Evolutionary conservation across 2,797 vertebrate genomes (phyloP), one percentile per base, ranked within the genome.

Genomic region (Geotrypetes seraphini): DNA sequence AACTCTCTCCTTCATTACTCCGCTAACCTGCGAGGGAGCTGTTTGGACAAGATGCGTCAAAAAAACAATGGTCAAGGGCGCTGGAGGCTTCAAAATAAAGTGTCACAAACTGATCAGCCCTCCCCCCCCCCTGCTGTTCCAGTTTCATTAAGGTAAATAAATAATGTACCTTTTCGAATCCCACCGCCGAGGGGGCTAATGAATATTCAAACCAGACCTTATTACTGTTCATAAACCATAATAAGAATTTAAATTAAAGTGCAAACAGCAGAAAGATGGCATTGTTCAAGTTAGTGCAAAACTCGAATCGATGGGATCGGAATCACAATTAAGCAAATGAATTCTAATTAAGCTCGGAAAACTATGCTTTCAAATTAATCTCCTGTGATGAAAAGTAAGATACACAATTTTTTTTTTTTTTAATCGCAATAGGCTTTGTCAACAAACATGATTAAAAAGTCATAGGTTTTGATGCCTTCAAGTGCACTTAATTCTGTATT

Each of bases 21-120:
- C 88, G n/a, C 91, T 93, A 81, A 97, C 92, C 83, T 94, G 92
- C 12, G 92, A 96, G 29, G 92, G 93, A 69, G 91, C 95, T 97
- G 85, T 85, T 80, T 70, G 59, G 76, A 86, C 54, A 83, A 81
- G 78, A 85, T 32, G 56, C 54, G 64, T 74, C 78, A 78, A 77
- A 76, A n/a, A 80, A 79, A 75, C 69, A 72, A 72, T 53, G 64
- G 63, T 53, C 36, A 74, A 73, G 74, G 66, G 69, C 54, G 46
- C 52, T 50, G 60, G 56, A 61, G 69, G 50, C 57, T 45, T 69
- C 63, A 46, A n/a, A 70, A 72, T 71, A 69, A 78, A 71, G 66
- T 61, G 59, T 57, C 63, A 63, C 56, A 72, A n/a, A 63, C 39
- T 50, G 71, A 79, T 73, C 72, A 64, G 27, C 48, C 51, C n/a